A percentile compares a stretch with the other conserved stretches of the same genome.
These are phyloP conservation scores for Smutsia gigantea DNA, from an alignment of 2,797 vertebrate genomes.

Conservation along the genomic window DNA sequence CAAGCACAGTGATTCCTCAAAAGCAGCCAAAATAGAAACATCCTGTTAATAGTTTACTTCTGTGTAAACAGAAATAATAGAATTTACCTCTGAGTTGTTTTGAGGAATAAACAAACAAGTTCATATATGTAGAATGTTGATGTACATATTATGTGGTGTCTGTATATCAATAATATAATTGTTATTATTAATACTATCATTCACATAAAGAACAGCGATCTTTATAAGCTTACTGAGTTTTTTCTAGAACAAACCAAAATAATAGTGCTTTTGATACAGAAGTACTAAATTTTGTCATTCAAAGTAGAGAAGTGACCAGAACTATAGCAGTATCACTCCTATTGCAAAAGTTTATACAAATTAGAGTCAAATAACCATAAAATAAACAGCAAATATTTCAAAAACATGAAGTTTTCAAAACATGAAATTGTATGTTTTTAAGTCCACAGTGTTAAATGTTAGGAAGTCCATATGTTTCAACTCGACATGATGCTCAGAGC, in stretches of 20 bases:
- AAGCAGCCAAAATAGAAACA: background rate
- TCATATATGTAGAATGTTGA: background rate
- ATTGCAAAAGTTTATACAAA: background rate
- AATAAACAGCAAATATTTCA: background rate
- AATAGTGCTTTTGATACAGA: background rate
- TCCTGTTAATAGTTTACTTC: background rate
- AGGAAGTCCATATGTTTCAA: background rate
- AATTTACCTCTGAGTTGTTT: background rate
- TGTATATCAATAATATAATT: background rate
- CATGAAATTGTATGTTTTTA: background rate
- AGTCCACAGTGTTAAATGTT: background rate
- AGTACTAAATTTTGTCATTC: background rate
- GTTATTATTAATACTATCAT: background rate
- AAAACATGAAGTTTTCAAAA: background rate
- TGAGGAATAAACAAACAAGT: background rate
- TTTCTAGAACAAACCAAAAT: background rate
- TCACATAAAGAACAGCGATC: background rate
- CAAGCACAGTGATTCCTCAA: background rate
- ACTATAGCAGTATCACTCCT: background rate
- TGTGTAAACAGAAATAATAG: background rate
- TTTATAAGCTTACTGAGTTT: background rate
- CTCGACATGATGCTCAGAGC: background rate
- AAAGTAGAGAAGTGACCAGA: background rate
- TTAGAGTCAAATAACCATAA: background rate
- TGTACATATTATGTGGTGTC: background rate